Evolutionary conservation across 2,113 vertebrate genomes (phyloP), one percentile per base, ranked within the genome.

Genomic region (Apteryx owenii): DNA sequence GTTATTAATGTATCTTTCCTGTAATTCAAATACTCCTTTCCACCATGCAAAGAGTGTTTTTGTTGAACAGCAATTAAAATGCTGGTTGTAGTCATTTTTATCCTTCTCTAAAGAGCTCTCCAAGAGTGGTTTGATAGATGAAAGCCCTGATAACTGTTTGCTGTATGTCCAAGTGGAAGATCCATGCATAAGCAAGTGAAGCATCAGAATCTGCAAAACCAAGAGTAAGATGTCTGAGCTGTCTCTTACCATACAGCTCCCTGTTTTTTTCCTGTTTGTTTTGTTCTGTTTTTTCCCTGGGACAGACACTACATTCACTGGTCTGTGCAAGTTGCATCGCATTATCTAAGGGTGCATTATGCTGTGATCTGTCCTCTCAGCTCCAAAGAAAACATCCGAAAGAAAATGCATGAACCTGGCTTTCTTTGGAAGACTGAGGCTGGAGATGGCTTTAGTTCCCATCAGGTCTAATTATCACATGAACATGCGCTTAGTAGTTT

Each of bases 301-400:
- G 42, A 9, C 1, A 2, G 76, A 16, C 9, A 56, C 50, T 10
- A 0, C 25, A 36, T 23, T 17, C 29, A 6, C 16, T 42, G 4
- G 8, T 8, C 28, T 29, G 42, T 13, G 0, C 25, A 56, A 40
- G 51, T 10, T 38, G 51, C 51, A 10, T 28, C 5, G n/a, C 20
- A 33, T 81, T 36, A 1, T 36, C 76, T 26, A 13, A 1, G 44
- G 3, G 33, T 18, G 20, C 26, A 7, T 7, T 38, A n/a, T 10
- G 17, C 70, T 29, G 40, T n/a, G 70, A 76, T 46, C 62, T 8
- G 2, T 70, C 36, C 21, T 62, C 71, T 54, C 5, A 1, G 53
- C n/a, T 62, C 88, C 65, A 66, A 22, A 50, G 56, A 14, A 60
- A 72, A 31, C 25, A 21, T 12, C 70, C 2, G 1, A 29, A 25